These are phyloP conservation scores for Tachuris rubrigastra DNA, from an alignment of 2,113 vertebrate species.

Conservation along the genomic window DNA sequence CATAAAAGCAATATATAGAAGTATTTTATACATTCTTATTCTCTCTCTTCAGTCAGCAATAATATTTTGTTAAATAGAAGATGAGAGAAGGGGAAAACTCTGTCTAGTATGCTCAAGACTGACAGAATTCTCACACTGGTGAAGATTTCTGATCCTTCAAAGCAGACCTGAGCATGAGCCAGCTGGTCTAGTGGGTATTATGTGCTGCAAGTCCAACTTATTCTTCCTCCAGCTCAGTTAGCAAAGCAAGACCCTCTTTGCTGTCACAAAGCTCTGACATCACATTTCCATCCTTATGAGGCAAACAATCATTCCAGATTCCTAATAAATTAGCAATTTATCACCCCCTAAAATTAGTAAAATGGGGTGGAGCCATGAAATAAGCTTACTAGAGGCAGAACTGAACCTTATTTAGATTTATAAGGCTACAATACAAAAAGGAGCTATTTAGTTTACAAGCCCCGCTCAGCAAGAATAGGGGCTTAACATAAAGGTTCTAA, in stretches of 20 bases:
- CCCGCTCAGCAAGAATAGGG: background rate
- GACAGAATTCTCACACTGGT: background rate
- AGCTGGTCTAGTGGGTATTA: background rate
- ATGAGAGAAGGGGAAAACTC: background rate
- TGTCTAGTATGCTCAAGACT: background rate
- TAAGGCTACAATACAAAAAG: background rate
- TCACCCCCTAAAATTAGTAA: background rate
- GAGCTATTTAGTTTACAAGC: background rate
- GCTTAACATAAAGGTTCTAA: background rate
- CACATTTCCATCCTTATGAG: background rate
- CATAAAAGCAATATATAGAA: background rate
- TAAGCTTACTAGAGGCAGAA: background rate
- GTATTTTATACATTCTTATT: background rate
- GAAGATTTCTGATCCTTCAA: background rate
- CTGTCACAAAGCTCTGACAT: background rate
- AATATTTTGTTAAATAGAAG: background rate
- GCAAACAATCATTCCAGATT: background rate
- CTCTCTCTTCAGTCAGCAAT: background rate
- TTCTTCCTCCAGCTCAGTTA: background rate
- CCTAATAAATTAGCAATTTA: background rate
- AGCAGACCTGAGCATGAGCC: rapidly evolving
- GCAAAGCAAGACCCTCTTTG: background rate
- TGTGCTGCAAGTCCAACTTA: background rate
- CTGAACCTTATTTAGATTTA: background rate
- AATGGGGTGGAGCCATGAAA: background rate